A percentile compares a stretch with the other conserved stretches of the same genome.
These are phyloP conservation scores for Pangasianodon hypophthalmus DNA, from an alignment of 2,113 vertebrate genomes.

Conservation along the genomic window DNA sequence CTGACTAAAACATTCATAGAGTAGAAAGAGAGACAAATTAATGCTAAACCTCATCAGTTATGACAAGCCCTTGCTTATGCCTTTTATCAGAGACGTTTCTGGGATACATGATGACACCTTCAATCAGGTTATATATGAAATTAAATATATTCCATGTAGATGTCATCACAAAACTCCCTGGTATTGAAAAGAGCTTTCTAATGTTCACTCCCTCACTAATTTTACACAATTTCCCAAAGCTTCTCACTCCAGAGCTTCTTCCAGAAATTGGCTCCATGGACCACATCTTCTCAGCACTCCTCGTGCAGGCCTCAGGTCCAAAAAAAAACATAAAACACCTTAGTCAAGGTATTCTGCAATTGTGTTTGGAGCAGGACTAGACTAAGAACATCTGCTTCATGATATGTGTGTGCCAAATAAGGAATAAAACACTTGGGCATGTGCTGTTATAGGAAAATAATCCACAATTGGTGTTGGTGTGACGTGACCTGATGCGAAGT, in stretches of 20 bases:
- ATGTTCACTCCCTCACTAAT: not conserved
- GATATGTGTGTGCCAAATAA: not conserved
- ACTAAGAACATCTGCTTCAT: not conserved
- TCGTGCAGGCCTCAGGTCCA: not conserved
- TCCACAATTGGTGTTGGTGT: not conserved
- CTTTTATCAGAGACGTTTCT: not conserved
- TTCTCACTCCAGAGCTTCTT: not conserved
- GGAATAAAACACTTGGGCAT: not conserved
- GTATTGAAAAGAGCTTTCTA: not conserved
- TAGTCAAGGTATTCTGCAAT: not conserved
- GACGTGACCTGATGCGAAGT: not conserved
- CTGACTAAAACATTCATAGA: slow-evolving; percentile 60
- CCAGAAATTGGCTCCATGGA: not conserved
- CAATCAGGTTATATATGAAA: not conserved
- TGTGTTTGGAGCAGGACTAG: not conserved
- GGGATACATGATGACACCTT: not conserved
- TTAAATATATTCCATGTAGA: not conserved
- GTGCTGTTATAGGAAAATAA: not conserved
- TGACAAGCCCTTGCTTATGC: not conserved
- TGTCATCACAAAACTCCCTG: not conserved
- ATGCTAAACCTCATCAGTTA: slow-evolving; percentile 2
- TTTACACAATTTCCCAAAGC: not conserved
- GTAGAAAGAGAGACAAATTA: slow-evolving; percentile 32
- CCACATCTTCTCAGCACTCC: not conserved
- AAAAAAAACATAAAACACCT: not conserved